Base-by-base conservation (phyloP, 2,113 vertebrate species). In the Epinephelus lanceolatus region DNA sequence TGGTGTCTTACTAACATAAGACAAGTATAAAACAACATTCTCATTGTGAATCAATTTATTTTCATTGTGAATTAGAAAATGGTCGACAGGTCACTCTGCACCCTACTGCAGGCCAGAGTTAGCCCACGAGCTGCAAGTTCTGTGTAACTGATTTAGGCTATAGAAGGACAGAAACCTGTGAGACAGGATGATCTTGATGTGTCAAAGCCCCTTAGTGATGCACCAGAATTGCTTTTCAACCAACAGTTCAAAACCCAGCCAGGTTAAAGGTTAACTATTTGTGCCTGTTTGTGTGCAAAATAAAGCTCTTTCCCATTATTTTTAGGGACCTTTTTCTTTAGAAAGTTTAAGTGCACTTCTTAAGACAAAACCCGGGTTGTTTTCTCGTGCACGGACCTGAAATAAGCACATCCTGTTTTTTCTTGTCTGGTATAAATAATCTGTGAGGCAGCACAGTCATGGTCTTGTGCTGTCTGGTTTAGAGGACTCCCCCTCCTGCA, bases 391-490 rank as follows among this genome's bases (percentile, higher is more conserved):
- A 30, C 47, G 0, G 45, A 8, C 4, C 23, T 53, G 12, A 27
- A 76, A 61, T 49, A 51, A 66, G 6, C 40, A 62, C 70, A 30
- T 76, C 78, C 67, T 60, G 62, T 55, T 81, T 85, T 37, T 23
- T 25, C 65, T 57, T 23, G 30, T 30, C 33, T 53, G 75, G 49
- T 77, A 67, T 71, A 59, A 83, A 83, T 76, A 79, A 77, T 61
- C 40, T 52, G 55, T 57, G 59, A 60, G 67, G 53, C 65, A 7
- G 70, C 84, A 83, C 76, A 85, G 88, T 76, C 79, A 75, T 7
- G 14, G 69, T 80, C 76, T 78, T 75, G 76, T 79, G 81, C 3
- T 33, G 83, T 70, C 78, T 85, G 76, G 63, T 18, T 69, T 59
- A 25, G 27, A 82, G 49, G 73, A 78, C 63, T 73, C 71, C 49